Evolutionary conservation across 2,888 invertebrate genomes (phyloP).

Genomic region (Altica lythri): DNA sequence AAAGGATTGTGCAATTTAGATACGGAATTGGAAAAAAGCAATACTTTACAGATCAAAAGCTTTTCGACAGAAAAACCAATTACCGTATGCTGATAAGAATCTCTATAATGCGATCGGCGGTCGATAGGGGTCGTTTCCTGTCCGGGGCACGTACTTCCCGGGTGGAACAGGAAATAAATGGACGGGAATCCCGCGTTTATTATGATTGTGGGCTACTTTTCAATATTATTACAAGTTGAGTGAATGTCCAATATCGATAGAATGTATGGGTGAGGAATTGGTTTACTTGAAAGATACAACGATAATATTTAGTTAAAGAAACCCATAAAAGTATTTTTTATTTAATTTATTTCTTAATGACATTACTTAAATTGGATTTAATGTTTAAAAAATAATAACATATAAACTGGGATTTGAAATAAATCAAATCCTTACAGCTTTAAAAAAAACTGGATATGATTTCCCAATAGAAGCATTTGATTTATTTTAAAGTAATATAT

Average conservation of each 20-base stretch:
- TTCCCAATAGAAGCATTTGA: too few relatives aligned
- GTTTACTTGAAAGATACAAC: background rate
- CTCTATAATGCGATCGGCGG: constrained; percentile 27
- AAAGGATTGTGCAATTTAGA: too few relatives aligned
- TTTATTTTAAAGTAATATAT: too few relatives aligned
- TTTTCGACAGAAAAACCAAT: constrained; percentile 24
- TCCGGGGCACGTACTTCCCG: constrained; percentile 33
- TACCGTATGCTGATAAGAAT: constrained; percentile 29
- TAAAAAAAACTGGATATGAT: too few relatives aligned
- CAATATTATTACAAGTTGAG: constrained; percentile 16
- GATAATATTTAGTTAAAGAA: too few relatives aligned
- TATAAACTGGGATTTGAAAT: too few relatives aligned
- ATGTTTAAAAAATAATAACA: too few relatives aligned
- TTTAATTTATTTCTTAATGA: too few relatives aligned
- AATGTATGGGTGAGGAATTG: background rate
- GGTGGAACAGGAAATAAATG: constrained; percentile 25
- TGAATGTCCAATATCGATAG: constrained; percentile 7
- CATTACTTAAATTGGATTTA: too few relatives aligned
- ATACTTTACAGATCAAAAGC: constrained; percentile 19
- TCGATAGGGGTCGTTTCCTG: constrained; percentile 33
- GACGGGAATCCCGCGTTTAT: constrained; percentile 21
- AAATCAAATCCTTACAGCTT: too few relatives aligned
- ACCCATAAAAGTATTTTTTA: too few relatives aligned
- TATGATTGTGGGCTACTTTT: constrained; percentile 24
- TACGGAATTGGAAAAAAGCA: too few relatives aligned